Conservation (phyloP, 2,888 invertebrate species). For the Phyllotreta cruciferae region DNA sequence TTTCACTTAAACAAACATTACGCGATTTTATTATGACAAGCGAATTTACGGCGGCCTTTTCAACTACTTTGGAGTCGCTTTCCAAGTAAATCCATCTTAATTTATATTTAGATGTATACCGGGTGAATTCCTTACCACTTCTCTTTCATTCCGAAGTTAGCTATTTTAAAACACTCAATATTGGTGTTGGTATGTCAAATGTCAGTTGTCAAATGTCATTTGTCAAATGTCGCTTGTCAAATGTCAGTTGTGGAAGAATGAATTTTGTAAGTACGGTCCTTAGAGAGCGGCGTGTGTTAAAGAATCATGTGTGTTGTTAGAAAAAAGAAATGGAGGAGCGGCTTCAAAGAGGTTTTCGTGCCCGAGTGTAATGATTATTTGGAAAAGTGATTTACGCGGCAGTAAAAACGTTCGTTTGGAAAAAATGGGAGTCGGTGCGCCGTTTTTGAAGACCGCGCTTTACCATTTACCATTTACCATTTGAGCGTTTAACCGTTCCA, state of each 20-base stretch:
- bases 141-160: background rate
- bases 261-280: too few species aligned
- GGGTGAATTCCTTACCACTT: too few species aligned
- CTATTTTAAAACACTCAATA: too few species aligned
- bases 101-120: conserved; percentile 50
- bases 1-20: conserved; percentile 50
- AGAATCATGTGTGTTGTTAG: too few species aligned
- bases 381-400: conserved; percentile 30
- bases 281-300: too few species aligned
- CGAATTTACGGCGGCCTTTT: conserved; percentile 49
- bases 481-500: too few species aligned
- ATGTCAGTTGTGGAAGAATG: too few species aligned
- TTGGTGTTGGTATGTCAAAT: too few species aligned
- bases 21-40: conserved; percentile 54
- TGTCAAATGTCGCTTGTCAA: too few species aligned
- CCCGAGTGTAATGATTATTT: conserved; percentile 21
- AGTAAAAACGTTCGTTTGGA: conserved; percentile 17
- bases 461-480: too few species aligned
- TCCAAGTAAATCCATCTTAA: conserved; percentile 50
- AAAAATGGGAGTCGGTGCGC: conserved; percentile 24
- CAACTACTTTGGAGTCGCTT: conserved; percentile 18
- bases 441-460: conserved; percentile 8
- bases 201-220: too few species aligned
- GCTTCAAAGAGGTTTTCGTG: conserved; percentile 28
- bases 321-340: conserved; percentile 5